Evolutionary conservation across 1,140 invertebrate species (phyloP), one percentile per base, ranked within the genome.

Genomic region (Platyscapa corneri): DNA sequence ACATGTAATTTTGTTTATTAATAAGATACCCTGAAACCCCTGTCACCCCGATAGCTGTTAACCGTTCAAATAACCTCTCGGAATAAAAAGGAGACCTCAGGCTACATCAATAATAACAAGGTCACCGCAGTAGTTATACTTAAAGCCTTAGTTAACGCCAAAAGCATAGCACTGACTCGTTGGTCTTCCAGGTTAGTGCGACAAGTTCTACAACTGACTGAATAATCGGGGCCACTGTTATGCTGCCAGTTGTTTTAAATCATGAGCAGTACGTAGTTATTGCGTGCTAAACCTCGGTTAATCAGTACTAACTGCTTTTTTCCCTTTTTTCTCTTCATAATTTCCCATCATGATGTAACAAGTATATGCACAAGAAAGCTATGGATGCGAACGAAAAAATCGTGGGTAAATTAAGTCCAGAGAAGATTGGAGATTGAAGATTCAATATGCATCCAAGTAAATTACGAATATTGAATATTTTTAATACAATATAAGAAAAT

Each of bases 91-190:
- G 18, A 53, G 18, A 53, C 2, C 64, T 65, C 64, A 8, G 64
- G n/a, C 30, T 53, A 30, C 42, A 32, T 56, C 75, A 77, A 77
- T 77, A 64, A 39, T 32, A 78, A 78, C 49, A n/a, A n/a, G n/a
- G n/a, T n/a, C n/a, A 34, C 34, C 76, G 34, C 16, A 78, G 56
- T 78, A 53, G 75, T 20, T 18, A 23, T 75, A 20, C 39, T 20
- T 75, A 42, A 39, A n/a, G 16, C 16, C 12, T 1, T 75, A 56
- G 30, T 32, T 30, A 77, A 32, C 75, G 46, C 46, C 46, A 30
- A 12, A 18, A 20, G 46, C 75, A 16, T 53, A 27, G 37, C 46
- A 53, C 18, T 32, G 75, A 77, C 30, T 77, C 46, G 76, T 78
- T 27, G 76, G 64, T 78, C 76, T 78, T 34, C 34, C 39, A 53